phyloP scores from a whole-genome alignment of 1,140 invertebrate species.

The Drosophila murphyi region DNA sequence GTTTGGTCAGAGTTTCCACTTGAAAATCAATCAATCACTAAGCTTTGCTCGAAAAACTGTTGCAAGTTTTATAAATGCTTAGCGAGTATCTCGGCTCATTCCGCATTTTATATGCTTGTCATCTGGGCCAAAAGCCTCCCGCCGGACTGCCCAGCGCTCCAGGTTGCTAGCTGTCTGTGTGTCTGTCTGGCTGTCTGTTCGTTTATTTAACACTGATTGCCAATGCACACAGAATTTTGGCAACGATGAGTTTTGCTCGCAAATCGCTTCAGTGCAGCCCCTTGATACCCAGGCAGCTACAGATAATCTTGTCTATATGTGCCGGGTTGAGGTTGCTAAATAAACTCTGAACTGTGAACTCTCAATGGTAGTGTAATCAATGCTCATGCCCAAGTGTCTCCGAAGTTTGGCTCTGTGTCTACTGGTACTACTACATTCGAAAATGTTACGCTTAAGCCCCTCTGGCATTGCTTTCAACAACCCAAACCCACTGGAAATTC shows the following conservation, averaged over 20 bases:
- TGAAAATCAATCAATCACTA: constrained; percentile 61
- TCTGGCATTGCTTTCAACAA: constrained; percentile 36
- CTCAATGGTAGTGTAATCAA: constrained; percentile 43
- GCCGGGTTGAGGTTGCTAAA: constrained; percentile 46
- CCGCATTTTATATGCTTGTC: constrained; percentile 60
- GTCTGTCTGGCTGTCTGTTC: constrained; percentile 45
- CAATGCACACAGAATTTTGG: constrained; percentile 75
- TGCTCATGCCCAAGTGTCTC: constrained; percentile 34
- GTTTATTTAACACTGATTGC: constrained; percentile 82
- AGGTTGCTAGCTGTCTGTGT: constrained; percentile 10
- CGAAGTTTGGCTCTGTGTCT: neutral
- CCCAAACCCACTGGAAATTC: constrained; percentile 16
- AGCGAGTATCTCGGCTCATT: constrained; percentile 41
- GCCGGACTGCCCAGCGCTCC: neutral
- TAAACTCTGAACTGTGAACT: constrained; percentile 65
- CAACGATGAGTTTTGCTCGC: constrained; percentile 36
- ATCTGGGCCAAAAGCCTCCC: neutral
- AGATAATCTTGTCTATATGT: constrained; percentile 27
- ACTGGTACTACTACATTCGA: neutral
- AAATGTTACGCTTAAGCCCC: constrained; percentile 62
- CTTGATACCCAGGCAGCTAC: constrained; percentile 13
- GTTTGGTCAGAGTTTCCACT: constrained; percentile 24
- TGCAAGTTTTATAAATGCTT: constrained; percentile 67
- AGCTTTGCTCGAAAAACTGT: constrained; percentile 25
- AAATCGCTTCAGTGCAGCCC: constrained; percentile 14